Percentiles rank a stretch among this genome's conserved stretches.
These are phyloP conservation scores for Achroia grisella DNA, from an alignment of 1,140 invertebrate species.

Conservation along the genomic window DNA sequence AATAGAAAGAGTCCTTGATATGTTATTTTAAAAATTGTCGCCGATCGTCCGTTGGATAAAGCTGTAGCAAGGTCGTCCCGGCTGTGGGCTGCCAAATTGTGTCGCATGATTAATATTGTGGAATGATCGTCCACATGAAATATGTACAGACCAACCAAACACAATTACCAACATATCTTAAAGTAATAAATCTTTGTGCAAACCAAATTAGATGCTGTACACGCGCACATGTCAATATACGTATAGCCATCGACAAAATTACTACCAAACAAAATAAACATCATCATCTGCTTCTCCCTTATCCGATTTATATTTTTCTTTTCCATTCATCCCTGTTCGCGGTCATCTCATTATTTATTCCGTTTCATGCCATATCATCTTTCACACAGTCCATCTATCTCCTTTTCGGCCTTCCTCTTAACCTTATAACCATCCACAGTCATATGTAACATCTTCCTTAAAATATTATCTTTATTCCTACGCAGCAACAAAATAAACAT, in stretches of 20 bases:
- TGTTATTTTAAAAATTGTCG: conserved; percentile 28
- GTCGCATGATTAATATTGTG: conserved; percentile 16
- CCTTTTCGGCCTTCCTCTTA: no score
- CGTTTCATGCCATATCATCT: no score
- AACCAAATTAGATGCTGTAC: conserved; percentile 19
- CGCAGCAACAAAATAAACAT: no score
- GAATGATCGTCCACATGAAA: conserved; percentile 1
- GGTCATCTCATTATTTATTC: no score
- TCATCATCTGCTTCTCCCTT: no score
- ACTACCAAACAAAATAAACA: neutral
- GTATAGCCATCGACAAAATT: neutral
- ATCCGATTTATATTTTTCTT: no score
- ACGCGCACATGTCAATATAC: neutral
- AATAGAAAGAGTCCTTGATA: no score
- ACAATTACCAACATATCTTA: conserved; percentile 13
- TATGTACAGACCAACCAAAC: conserved; percentile 5
- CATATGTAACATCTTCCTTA: no score
- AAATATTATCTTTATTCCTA: no score
- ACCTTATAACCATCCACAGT: no score
- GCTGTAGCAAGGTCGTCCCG: conserved; percentile 22
- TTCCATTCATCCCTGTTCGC: no score
- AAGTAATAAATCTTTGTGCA: conserved; percentile 21
- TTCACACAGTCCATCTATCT: no score
- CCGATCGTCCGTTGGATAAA: conserved; percentile 30
- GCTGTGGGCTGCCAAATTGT: conserved; percentile 34